These are phyloP conservation scores for Osmoderma eremita DNA, from an alignment of 2,888 invertebrate species.

Conservation along the genomic window DNA sequence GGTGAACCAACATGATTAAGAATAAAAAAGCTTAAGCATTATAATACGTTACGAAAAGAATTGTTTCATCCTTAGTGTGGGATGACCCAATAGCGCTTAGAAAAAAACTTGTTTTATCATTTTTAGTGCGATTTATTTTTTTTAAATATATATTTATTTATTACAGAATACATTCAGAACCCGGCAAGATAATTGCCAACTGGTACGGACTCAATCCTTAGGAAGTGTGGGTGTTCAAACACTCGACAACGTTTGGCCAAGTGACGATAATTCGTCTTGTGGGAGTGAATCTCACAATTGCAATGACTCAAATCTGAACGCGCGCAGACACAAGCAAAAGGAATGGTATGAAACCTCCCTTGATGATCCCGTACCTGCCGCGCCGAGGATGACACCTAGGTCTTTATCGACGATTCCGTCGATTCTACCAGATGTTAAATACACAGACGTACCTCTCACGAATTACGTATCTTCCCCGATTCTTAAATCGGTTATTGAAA, in stretches of 20 bases:
- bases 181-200: conserved; percentile 59
- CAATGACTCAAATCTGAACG: conserved; percentile 54
- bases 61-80: too few species aligned
- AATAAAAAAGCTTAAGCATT: too few species aligned
- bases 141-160: conserved; percentile 33
- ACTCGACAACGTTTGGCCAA: conserved; percentile 61
- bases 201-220: conserved; percentile 69
- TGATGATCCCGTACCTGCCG: conserved; percentile 57
- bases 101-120: too few species aligned
- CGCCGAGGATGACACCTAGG: conserved; percentile 49
- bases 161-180: conserved; percentile 53
- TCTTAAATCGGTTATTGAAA: conserved; percentile 59
- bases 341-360: conserved; percentile 64
- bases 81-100: too few species aligned
- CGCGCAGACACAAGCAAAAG: conserved; percentile 61
- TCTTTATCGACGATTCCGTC: conserved; percentile 53
- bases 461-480: conserved; percentile 50
- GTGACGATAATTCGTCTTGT: conserved; percentile 63
- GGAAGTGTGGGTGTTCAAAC: conserved; percentile 68
- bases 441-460: conserved; percentile 44
- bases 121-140: background rate
- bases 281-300: conserved; percentile 61
- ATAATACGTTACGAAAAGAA: too few species aligned
- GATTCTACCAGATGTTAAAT: conserved; percentile 50
- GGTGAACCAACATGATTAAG: too few species aligned